Conservation (phyloP, 2,888 invertebrate species). For the Aleiodes testaceus region DNA sequence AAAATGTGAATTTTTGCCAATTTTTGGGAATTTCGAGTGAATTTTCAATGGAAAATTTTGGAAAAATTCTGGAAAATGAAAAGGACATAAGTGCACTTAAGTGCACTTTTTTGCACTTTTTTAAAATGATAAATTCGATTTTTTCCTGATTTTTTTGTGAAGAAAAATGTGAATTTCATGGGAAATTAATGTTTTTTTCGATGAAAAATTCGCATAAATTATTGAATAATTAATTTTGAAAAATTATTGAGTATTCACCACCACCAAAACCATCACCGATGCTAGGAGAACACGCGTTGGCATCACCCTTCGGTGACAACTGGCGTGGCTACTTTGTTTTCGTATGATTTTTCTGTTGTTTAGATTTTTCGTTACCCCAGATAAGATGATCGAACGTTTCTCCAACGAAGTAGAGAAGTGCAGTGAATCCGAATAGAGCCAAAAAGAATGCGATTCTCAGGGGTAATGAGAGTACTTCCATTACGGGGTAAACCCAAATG, state of each 20-base stretch:
- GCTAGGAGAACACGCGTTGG: conserved; percentile 57
- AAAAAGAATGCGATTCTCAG: conserved; percentile 84
- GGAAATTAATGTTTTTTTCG: no score
- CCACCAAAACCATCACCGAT: conserved; percentile 65
- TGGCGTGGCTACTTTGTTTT: conserved; percentile 67
- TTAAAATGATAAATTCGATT: no score
- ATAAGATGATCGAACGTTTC: conserved; percentile 81
- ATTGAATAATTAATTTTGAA: background rate
- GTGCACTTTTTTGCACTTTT: no score
- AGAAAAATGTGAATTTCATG: no score
- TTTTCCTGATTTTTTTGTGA: no score
- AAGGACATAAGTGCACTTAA: no score
- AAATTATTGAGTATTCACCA: conserved; percentile 58
- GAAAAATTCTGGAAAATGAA: no score
- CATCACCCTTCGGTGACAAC: conserved; percentile 58
- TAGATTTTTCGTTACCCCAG: conserved; percentile 79
- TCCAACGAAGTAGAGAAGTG: conserved; percentile 81
- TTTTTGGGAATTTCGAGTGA: no score
- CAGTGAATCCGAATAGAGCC: conserved; percentile 77
- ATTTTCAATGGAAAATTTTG: background rate
- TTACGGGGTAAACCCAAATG: conserved; percentile 94
- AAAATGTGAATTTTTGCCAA: no score
- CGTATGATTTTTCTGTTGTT: conserved; percentile 62
- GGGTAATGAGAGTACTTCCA: conserved; percentile 84
- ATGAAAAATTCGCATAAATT: conserved; percentile 11